Conservation (phyloP, 2,113 vertebrate genomes). For the Dunckerocampus dactyliophorus region DNA sequence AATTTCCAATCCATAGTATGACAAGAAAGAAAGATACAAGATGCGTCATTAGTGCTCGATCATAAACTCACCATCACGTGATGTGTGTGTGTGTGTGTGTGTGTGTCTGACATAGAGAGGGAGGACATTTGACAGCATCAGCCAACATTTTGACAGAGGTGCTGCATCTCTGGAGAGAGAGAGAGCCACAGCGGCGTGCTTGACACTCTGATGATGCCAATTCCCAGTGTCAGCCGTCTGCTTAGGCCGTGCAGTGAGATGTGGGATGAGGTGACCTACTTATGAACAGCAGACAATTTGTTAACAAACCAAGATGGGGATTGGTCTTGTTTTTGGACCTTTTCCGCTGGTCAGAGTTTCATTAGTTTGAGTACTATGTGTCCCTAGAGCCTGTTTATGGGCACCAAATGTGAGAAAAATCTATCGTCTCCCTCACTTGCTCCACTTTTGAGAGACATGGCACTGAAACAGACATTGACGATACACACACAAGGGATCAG, state of each 20-base stretch:
- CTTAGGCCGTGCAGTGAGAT: constrained; percentile 52
- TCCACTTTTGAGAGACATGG: no score
- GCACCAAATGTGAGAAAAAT: no score
- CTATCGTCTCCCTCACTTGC: no score
- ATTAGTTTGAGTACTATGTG: neutral
- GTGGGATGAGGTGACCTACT: constrained; percentile 62
- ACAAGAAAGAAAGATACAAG: neutral
- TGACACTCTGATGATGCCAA: constrained; percentile 56
- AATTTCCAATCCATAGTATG: no score
- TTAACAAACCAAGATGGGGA: constrained; percentile 40
- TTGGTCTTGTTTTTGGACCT: constrained; percentile 2
- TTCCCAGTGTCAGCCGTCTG: constrained; percentile 68
- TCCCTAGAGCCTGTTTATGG: no score
- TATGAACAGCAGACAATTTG: constrained; percentile 43
- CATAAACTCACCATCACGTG: neutral
- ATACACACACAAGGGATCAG: no score
- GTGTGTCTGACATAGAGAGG: constrained; percentile 7
- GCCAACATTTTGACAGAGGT: constrained; percentile 32
- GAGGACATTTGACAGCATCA: constrained; percentile 21
- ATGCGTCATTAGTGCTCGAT: neutral
- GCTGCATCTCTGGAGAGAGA: constrained; percentile 30
- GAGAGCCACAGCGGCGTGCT: constrained; percentile 41
- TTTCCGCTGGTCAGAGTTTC: constrained; percentile 9
- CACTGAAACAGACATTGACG: no score
- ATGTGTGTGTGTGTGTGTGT: neutral